Evolutionary conservation across 2,797 vertebrate species (phyloP).

Genomic region (Cottoperca gobio): DNA sequence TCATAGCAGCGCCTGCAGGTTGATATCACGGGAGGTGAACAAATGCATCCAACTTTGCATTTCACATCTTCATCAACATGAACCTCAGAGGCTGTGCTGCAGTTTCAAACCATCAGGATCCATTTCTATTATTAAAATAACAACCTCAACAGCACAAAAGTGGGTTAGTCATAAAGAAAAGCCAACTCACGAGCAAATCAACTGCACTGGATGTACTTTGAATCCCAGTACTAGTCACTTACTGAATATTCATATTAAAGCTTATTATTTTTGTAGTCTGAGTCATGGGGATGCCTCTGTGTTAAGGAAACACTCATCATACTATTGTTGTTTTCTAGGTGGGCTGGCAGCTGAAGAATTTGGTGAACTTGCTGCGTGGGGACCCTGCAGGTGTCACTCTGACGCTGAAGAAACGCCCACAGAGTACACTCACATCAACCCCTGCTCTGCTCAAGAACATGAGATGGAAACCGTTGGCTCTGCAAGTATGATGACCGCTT

Average conservation of each 20-base stretch:
- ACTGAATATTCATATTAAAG: neutral
- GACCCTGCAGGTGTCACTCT: slow-evolving; percentile 92
- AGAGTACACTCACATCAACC: slow-evolving; percentile 92
- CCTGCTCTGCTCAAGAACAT: slow-evolving; percentile 94
- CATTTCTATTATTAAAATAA: slow-evolving; percentile 17
- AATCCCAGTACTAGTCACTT: neutral
- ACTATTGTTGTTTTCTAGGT: slow-evolving; percentile 80
- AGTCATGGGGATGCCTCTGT: slow-evolving; percentile 19
- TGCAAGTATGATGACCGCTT: slow-evolving; percentile 84
- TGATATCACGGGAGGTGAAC: slow-evolving; percentile 31
- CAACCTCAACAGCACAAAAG: neutral
- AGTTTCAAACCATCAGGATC: slow-evolving; percentile 14
- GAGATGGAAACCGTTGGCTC: slow-evolving; percentile 93
- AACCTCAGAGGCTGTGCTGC: slow-evolving; percentile 11
- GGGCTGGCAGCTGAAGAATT: slow-evolving; percentile 95
- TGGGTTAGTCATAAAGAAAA: neutral
- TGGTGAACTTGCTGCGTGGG: slow-evolving; percentile 91
- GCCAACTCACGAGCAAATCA: slow-evolving; percentile 1
- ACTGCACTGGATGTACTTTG: neutral
- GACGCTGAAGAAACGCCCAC: slow-evolving; percentile 93
- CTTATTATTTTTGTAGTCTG: neutral
- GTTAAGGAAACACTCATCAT: slow-evolving; percentile 4
- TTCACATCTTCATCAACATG: slow-evolving; percentile 25
- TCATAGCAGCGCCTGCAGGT: slow-evolving; percentile 31
- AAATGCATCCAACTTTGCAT: slow-evolving; percentile 33